Evolutionary conservation across 2,113 vertebrate species (phyloP).

Genomic region (Gambusia holbrooki): DNA sequence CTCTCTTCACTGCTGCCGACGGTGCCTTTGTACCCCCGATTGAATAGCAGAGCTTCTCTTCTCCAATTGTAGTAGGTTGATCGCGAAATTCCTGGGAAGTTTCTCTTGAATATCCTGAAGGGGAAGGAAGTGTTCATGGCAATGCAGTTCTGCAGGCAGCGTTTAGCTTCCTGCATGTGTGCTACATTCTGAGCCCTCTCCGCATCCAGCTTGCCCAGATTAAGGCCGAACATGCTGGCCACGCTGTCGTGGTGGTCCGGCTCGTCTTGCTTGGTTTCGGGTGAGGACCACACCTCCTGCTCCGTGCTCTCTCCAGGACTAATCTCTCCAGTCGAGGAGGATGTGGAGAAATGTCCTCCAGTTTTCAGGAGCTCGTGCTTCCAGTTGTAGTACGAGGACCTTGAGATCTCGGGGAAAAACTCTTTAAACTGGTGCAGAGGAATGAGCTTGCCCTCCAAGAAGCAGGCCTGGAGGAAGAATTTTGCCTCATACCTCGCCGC

Average conservation of each 20-base stretch:
- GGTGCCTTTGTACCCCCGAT: conserved; percentile 80
- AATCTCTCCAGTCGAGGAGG: conserved; percentile 68
- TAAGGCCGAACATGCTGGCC: conserved; percentile 68
- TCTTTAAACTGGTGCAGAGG: conserved; percentile 90
- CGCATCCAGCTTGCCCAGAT: conserved; percentile 63
- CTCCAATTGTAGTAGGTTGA: conserved; percentile 98
- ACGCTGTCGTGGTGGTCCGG: conserved; percentile 61
- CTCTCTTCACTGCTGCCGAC: conserved; percentile 74
- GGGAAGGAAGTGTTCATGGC: conserved; percentile 88
- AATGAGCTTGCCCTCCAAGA: conserved; percentile 86
- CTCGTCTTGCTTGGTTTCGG: conserved; percentile 65
- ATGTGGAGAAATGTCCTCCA: conserved; percentile 71
- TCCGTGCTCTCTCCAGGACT: conserved; percentile 79
- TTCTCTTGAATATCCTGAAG: conserved; percentile 91
- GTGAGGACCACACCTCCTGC: conserved; percentile 79
- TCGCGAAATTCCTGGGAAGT: conserved; percentile 93
- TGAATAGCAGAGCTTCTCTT: conserved; percentile 89
- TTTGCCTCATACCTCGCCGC: conserved; percentile 92
- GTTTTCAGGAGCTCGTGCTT: conserved; percentile 89
- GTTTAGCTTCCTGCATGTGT: conserved; percentile 92
- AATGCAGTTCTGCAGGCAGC: conserved; percentile 90
- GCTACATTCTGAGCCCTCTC: conserved; percentile 76
- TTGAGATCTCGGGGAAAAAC: conserved; percentile 93
- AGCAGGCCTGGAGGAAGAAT: conserved; percentile 91
- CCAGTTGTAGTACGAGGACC: conserved; percentile 95